Evolutionary conservation across 2,797 vertebrate genomes (phyloP).

Genomic region (Helarctos malayanus): DNA sequence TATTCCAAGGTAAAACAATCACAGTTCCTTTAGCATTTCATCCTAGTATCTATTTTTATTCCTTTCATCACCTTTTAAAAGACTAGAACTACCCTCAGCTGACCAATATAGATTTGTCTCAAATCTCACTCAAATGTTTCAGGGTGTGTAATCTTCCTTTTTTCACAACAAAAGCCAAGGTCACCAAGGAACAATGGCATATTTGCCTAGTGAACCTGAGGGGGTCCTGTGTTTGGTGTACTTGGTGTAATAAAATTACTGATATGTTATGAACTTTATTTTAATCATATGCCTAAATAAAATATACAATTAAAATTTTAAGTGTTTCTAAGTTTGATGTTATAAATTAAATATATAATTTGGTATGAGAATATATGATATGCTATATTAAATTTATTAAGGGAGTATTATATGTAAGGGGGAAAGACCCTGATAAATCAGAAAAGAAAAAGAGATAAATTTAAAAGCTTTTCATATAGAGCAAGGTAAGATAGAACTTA

Average conservation of each 20-base stretch:
- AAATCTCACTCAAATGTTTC: not conserved
- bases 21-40: not conserved
- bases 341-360: conserved; percentile 56
- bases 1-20: conserved; percentile 31
- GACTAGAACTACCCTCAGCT: not conserved
- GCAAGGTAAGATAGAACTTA: conserved; percentile 59
- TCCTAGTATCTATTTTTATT: not conserved
- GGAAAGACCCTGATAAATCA: conserved; percentile 6
- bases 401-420: conserved; percentile 23
- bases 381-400: conserved; percentile 59
- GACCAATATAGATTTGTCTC: not conserved
- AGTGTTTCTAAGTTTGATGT: not conserved
- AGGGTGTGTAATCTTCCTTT: conserved; percentile 15
- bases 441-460: conserved; percentile 47
- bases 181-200: not conserved
- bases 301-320: conserved; percentile 60
- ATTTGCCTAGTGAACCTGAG: conserved; percentile 6
- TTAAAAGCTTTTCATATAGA: conserved; percentile 45
- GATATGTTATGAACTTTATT: not conserved
- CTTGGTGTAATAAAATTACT: conserved; percentile 27
- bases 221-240: not conserved
- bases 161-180: not conserved
- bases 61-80: conserved; percentile 7
- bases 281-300: conserved; percentile 53
- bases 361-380: conserved; percentile 50